Percentiles rank a stretch among this genome's conserved stretches.
Evolutionary conservation across 2,797 vertebrate genomes (phyloP).

Genomic region (Yasuhikotakia modesta): DNA sequence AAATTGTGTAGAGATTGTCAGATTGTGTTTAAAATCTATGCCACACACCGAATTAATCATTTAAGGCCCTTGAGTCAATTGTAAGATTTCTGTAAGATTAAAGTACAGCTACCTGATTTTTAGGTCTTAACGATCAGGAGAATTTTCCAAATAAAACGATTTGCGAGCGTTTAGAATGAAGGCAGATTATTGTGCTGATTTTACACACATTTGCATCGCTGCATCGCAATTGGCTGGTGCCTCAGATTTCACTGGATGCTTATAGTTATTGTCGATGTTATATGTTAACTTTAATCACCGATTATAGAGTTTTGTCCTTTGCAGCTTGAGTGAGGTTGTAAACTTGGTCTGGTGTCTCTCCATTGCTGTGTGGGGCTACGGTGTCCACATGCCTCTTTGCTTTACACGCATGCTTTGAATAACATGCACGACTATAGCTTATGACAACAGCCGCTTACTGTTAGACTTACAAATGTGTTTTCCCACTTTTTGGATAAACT

Average conservation of each 20-base stretch:
- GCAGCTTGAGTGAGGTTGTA: constrained; percentile 36
- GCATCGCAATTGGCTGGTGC: constrained; percentile 1
- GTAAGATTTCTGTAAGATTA: no score
- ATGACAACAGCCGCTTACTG: background rate
- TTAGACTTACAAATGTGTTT: background rate
- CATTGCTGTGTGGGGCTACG: constrained; percentile 8
- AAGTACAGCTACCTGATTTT: no score
- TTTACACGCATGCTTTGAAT: constrained; percentile 4
- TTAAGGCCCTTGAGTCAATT: background rate
- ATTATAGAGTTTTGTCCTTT: constrained; percentile 10
- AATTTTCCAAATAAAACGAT: background rate
- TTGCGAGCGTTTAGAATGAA: background rate
- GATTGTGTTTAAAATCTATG: background rate
- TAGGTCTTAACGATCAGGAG: background rate
- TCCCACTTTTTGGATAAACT: background rate
- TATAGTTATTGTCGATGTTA: background rate
- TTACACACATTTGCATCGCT: background rate
- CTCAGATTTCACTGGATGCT: constrained; percentile 1
- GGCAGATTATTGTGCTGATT: constrained; percentile 12
- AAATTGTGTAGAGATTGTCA: background rate
- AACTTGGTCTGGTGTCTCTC: constrained; percentile 20
- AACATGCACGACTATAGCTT: background rate
- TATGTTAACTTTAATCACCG: background rate
- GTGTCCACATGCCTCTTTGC: constrained; percentile 10
- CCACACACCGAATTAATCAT: background rate